Evolutionary conservation across 2,113 vertebrate species (phyloP).

Genomic region (Aleadryas rufinucha): DNA sequence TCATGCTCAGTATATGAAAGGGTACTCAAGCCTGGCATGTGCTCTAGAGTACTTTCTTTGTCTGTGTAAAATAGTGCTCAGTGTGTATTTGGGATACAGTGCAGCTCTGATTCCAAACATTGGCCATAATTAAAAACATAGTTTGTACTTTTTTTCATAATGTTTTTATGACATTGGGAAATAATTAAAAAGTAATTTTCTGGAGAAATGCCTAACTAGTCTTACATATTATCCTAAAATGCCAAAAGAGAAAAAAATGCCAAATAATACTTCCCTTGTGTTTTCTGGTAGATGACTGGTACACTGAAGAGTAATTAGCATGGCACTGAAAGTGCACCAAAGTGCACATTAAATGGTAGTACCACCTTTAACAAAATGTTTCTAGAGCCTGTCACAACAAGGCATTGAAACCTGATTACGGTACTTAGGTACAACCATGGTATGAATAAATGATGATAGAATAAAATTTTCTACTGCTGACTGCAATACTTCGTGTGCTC

Average conservation of each 20-base stretch:
- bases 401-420: background rate
- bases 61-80: background rate
- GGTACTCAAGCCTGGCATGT: background rate
- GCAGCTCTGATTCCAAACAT: background rate
- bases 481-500: background rate
- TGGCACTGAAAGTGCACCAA: background rate
- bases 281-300: background rate
- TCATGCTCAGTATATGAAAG: background rate
- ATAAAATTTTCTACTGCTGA: slow-evolving; percentile 31
- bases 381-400: background rate
- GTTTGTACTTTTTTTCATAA: background rate
- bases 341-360: background rate
- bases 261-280: background rate
- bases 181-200: background rate
- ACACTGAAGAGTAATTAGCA: background rate
- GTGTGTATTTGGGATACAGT: background rate
- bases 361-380: background rate
- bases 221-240: background rate
- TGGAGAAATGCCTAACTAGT: background rate
- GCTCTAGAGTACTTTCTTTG: background rate
- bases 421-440: background rate
- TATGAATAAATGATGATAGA: slow-evolving; percentile 35
- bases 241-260: background rate
- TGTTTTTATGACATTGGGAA: background rate
- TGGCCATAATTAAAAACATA: background rate